Base-by-base conservation (phyloP, 2,113 vertebrate species). In the Fulica atra region DNA sequence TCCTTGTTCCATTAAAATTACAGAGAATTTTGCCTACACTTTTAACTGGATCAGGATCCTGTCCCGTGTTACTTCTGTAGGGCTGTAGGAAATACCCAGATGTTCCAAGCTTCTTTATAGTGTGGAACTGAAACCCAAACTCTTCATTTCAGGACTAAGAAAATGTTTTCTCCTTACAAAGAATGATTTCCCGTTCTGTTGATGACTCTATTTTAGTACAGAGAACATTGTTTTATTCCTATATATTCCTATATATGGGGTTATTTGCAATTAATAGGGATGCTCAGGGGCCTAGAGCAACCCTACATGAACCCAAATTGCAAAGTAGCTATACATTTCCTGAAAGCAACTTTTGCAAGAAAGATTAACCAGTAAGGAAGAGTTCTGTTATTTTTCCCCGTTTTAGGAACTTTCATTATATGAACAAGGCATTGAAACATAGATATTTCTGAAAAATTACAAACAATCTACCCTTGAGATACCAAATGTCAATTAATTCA, bases 401-500 rank as follows among this genome's bases (percentile, higher is more conserved):
- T 73, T 92, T 71, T 57, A 48, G 68, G 40, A 92, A 73, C 14
- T 48, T 88, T 50, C 2, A 16, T 91, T 94, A 89, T 88, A 83
- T 60, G 65, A 71, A 57, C 24, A 74, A 72, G 33, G 3, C 15
- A 0, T 61, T 86, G 23, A 50, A 38, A 48, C 4, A 64, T 53
- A 38, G 57, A 48, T 69, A 71, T 63, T 86, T 24, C 85, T 79
- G 48, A 92, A 90, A 83, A 86, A 92, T 74, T 78, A 6, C 63
- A 74, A 56, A 66, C 17, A 63, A 9, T 86, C 29, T 88, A 40
- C 26, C 35, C 51, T 81, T 65, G 54, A 48, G 18, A 68, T 53
- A 86, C 3, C 21, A 93, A 92, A 80, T 78, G 60, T 83, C 86
- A 94, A 78, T 92, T 96, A 88, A 96, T 94, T 95, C 54, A 60